Conservation (phyloP, 2,888 invertebrate genomes). For the Perizoma affinitatum region DNA sequence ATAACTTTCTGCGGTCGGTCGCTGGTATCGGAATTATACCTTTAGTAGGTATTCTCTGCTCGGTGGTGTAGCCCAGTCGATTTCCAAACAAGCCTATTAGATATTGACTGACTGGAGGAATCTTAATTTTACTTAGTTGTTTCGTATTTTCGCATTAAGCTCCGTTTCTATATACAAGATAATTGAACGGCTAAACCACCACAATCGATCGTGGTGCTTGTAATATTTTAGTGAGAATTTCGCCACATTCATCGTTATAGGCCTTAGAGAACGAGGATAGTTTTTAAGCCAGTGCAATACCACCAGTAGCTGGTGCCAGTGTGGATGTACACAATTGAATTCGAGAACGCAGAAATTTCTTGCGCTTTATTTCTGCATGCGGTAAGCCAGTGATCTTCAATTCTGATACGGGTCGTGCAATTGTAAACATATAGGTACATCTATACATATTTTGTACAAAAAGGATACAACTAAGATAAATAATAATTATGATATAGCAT, state of each 20-base stretch:
- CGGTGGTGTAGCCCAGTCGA: conserved; percentile 32
- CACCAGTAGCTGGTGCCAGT: not conserved
- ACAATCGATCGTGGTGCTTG: conserved; percentile 30
- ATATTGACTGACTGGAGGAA: conserved; percentile 41
- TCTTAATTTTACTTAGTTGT: conserved; percentile 43
- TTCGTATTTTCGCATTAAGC: conserved; percentile 35
- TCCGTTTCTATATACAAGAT: conserved; percentile 35
- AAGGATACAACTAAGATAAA: too few relatives aligned
- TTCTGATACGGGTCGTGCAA: too few relatives aligned
- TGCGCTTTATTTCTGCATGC: too few relatives aligned
- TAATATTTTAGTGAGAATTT: conserved; percentile 36
- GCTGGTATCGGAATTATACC: too few relatives aligned
- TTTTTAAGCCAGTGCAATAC: not conserved
- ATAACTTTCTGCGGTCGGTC: too few relatives aligned
- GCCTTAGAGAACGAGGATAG: conserved; percentile 13
- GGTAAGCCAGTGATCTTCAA: too few relatives aligned
- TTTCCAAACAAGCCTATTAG: conserved; percentile 49
- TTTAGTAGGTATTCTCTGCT: conserved; percentile 2
- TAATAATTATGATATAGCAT: too few relatives aligned
- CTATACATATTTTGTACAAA: too few relatives aligned
- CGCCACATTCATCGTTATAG: conserved; percentile 30
- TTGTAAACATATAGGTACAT: too few relatives aligned
- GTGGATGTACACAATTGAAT: not conserved
- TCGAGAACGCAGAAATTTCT: too few relatives aligned
- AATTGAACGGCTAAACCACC: conserved; percentile 33